Evolutionary conservation across 2,797 vertebrate genomes (phyloP).

Genomic region (Hapalemur alaotrensis): DNA sequence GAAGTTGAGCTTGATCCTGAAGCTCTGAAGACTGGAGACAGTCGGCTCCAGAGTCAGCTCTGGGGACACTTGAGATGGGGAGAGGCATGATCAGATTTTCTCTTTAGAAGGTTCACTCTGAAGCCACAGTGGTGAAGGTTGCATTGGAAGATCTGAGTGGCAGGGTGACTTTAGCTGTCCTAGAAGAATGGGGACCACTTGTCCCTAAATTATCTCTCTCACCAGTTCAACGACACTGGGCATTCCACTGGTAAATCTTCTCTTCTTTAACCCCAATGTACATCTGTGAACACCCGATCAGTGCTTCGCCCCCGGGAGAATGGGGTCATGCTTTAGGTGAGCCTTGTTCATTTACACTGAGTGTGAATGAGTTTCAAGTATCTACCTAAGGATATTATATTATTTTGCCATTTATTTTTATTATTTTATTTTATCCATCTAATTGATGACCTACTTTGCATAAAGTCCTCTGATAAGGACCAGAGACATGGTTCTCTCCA

Average conservation of each 20-base stretch:
- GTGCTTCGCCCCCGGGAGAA: no score
- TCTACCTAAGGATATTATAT: neutral
- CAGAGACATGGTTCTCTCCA: neutral
- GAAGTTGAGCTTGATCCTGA: neutral
- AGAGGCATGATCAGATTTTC: neutral
- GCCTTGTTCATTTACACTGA: neutral
- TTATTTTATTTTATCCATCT: neutral
- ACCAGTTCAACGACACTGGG: neutral
- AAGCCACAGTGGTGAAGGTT: neutral
- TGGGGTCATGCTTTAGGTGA: neutral
- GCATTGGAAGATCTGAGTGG: neutral
- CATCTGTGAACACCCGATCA: neutral
- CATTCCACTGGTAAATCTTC: neutral
- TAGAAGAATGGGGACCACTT: neutral
- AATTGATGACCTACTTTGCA: neutral
- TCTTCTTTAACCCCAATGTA: neutral
- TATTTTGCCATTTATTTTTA: neutral
- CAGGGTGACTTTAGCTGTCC: neutral
- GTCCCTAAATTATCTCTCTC: neutral
- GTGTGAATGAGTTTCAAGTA: neutral
- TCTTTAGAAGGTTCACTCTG: neutral
- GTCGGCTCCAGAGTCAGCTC: neutral
- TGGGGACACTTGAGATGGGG: neutral
- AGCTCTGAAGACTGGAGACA: neutral
- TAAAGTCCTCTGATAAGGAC: neutral